phyloP scores from a whole-genome alignment of 1,140 invertebrate species.

The Mactra quadrangularis region DNA sequence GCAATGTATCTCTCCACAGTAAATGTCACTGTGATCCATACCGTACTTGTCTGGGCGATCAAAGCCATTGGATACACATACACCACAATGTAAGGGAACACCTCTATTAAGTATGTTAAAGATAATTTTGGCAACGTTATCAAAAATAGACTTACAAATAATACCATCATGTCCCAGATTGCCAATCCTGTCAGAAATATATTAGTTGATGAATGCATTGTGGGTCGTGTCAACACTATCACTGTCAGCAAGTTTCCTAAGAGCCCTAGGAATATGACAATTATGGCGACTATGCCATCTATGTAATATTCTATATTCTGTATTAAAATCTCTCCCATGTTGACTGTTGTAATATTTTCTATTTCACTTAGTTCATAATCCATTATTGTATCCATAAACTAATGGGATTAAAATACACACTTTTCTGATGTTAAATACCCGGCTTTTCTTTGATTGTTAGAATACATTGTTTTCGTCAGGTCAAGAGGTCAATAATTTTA shows the following conservation, averaged over 20 bases:
- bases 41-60: slow-evolving; percentile 94
- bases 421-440: too few relatives aligned
- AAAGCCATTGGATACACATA: slow-evolving; percentile 94
- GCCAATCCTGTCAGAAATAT: slow-evolving; percentile 95
- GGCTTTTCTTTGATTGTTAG: too few relatives aligned
- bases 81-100: slow-evolving; percentile 92
- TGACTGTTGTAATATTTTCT: slow-evolving; percentile 11
- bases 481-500: too few relatives aligned
- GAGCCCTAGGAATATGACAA: slow-evolving; percentile 92
- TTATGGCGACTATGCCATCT: slow-evolving; percentile 90
- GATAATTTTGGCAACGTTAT: slow-evolving; percentile 88
- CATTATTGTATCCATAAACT: background rate
- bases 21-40: slow-evolving; percentile 97
- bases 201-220: slow-evolving; percentile 97
- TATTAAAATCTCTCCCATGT: slow-evolving; percentile 11
- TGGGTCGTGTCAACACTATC: slow-evolving; percentile 92
- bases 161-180: slow-evolving; percentile 94
- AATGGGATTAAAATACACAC: too few relatives aligned
- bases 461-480: too few relatives aligned
- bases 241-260: slow-evolving; percentile 95
- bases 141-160: slow-evolving; percentile 93
- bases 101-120: slow-evolving; percentile 88
- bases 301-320: slow-evolving; percentile 69
- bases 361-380: background rate
- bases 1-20: slow-evolving; percentile 98